Conservation (phyloP, 2,888 invertebrate genomes). For the Endotricha flammealis region DNA sequence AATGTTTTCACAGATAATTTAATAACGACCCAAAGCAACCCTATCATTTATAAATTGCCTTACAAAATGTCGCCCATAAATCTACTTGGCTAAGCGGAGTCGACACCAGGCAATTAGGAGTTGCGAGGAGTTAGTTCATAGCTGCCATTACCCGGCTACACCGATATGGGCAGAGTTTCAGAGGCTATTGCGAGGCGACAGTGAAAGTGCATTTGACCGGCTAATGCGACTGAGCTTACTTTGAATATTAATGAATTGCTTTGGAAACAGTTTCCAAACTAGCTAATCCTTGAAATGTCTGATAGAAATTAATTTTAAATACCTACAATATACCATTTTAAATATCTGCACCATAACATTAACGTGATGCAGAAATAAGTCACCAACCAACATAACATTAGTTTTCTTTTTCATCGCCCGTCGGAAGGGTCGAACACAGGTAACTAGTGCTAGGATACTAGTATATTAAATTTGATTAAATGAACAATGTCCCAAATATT, state of each 20-base stretch:
- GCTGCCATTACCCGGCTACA: constrained; percentile 36
- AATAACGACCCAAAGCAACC: constrained; percentile 9
- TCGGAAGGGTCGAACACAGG: too few relatives aligned
- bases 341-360: too few relatives aligned
- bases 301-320: too few relatives aligned
- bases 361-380: too few relatives aligned
- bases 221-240: constrained; percentile 42
- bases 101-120: constrained; percentile 56
- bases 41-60: constrained; percentile 33
- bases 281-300: neutral
- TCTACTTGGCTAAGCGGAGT: constrained; percentile 43
- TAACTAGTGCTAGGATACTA: too few relatives aligned
- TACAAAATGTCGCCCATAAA: constrained; percentile 48
- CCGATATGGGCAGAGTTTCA: constrained; percentile 24
- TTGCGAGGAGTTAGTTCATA: constrained; percentile 42
- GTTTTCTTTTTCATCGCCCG: too few relatives aligned
- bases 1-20: constrained; percentile 4
- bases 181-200: constrained; percentile 46
- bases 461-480: too few relatives aligned
- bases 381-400: too few relatives aligned
- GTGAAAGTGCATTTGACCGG: constrained; percentile 64
- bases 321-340: too few relatives aligned
- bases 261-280: constrained; percentile 18
- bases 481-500: too few relatives aligned
- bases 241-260: constrained; percentile 60